These are phyloP conservation scores for Drosophila athabasca DNA, from an alignment of 1,140 invertebrate species.

Conservation along the genomic window DNA sequence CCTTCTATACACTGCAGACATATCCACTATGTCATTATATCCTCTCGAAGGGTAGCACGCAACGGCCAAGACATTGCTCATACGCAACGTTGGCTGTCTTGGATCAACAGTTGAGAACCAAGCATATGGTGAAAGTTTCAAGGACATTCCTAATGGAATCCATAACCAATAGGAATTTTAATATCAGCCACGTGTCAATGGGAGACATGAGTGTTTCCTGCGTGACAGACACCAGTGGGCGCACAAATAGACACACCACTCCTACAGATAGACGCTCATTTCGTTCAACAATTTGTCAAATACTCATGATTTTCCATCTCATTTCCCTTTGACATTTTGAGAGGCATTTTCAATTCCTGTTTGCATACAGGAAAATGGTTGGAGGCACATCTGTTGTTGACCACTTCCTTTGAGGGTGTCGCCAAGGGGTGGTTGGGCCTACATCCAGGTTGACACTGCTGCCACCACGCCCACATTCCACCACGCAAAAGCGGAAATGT, in stretches of 20 bases:
- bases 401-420: constrained; percentile 45
- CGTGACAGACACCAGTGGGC: neutral
- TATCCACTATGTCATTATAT: no score
- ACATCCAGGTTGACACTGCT: constrained; percentile 12
- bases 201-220: constrained; percentile 3
- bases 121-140: constrained; percentile 42
- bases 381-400: constrained; percentile 49
- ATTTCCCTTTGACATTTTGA: constrained; percentile 42
- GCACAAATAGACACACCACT: no score
- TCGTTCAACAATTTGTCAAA: constrained; percentile 37
- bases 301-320: constrained; percentile 22
- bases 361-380: constrained; percentile 23
- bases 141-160: neutral
- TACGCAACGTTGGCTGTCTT: constrained; percentile 37
- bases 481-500: constrained; percentile 49
- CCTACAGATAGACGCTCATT: constrained; percentile 21
- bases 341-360: constrained; percentile 33
- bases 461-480: constrained; percentile 66
- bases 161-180: constrained; percentile 41
- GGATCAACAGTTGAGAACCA: constrained; percentile 47
- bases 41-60: constrained; percentile 12
- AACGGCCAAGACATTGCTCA: constrained; percentile 47
- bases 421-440: constrained; percentile 20
- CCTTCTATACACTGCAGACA: no score
- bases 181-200: constrained; percentile 44